Evolutionary conservation across 2,797 vertebrate genomes (phyloP).

Genomic region (Champsocephalus gunnari): DNA sequence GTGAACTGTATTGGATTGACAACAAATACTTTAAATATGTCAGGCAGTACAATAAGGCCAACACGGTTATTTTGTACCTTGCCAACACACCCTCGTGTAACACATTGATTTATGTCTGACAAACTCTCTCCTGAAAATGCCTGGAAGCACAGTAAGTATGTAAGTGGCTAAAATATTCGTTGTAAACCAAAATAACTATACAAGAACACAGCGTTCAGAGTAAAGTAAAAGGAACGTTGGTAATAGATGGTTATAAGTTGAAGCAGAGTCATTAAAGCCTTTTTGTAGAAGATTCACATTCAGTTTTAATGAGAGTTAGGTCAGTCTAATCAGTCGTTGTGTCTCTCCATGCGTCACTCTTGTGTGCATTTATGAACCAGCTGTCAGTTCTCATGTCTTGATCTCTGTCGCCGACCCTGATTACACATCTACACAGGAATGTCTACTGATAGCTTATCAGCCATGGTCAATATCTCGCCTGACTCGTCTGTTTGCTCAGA

Average conservation of each 20-base stretch:
- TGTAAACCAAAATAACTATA: neutral
- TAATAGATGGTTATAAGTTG: neutral
- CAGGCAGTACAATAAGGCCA: neutral
- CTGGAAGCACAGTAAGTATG: neutral
- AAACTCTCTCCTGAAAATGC: neutral
- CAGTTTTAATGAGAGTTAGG: constrained; percentile 26
- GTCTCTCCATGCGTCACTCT: constrained; percentile 55
- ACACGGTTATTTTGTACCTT: constrained; percentile 1
- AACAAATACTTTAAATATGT: neutral
- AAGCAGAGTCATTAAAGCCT: constrained; percentile 14
- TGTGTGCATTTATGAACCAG: constrained; percentile 45
- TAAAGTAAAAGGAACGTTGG: neutral
- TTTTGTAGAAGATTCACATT: constrained; percentile 24
- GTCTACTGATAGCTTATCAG: constrained; percentile 72
- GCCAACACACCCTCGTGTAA: neutral
- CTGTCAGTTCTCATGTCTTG: constrained; percentile 41
- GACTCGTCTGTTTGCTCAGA: constrained; percentile 61
- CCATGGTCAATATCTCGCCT: constrained; percentile 57
- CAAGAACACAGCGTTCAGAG: neutral
- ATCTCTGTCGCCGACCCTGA: constrained; percentile 54
- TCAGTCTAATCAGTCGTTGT: constrained; percentile 31
- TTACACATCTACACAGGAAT: constrained; percentile 63
- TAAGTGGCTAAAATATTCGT: neutral
- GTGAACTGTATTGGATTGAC: neutral
- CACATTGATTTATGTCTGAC: neutral